A percentile compares a stretch with the other conserved stretches of the same genome.
phyloP scores from a whole-genome alignment of 2,797 vertebrate species.

The Micrastur ruficollis region DNA sequence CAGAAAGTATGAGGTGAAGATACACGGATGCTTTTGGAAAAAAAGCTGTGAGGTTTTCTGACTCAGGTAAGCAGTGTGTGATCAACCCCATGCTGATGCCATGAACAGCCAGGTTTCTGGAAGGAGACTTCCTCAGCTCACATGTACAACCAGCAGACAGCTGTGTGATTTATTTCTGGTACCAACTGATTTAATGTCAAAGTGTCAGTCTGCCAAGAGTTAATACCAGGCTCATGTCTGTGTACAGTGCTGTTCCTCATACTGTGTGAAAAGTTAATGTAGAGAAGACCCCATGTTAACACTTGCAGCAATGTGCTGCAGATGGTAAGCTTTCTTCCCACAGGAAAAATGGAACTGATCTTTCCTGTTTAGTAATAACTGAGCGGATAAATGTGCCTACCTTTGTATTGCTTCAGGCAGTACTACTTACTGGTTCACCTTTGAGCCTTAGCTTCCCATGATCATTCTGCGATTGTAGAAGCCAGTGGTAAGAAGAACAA shows the following conservation, averaged over 20 bases:
- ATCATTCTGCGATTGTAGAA: not conserved
- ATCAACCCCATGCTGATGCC: not conserved
- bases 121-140: not conserved
- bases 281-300: not conserved
- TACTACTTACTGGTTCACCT: not conserved
- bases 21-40: not conserved
- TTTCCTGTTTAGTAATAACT: not conserved
- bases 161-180: not conserved
- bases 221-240: not conserved
- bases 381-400: not conserved
- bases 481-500: not conserved
- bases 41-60: not conserved
- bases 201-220: not conserved
- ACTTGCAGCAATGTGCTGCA: not conserved
- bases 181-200: not conserved
- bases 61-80: not conserved
- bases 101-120: not conserved
- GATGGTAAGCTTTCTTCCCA: not conserved
- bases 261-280: not conserved
- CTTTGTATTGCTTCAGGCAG: not conserved
- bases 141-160: not conserved
- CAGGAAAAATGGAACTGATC: not conserved
- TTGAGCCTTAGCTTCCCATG: not conserved
- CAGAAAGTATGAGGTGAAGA: not conserved
- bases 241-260: not conserved